Evolutionary conservation across 2,888 invertebrate species (phyloP).

Genomic region (Heliconius cydno): DNA sequence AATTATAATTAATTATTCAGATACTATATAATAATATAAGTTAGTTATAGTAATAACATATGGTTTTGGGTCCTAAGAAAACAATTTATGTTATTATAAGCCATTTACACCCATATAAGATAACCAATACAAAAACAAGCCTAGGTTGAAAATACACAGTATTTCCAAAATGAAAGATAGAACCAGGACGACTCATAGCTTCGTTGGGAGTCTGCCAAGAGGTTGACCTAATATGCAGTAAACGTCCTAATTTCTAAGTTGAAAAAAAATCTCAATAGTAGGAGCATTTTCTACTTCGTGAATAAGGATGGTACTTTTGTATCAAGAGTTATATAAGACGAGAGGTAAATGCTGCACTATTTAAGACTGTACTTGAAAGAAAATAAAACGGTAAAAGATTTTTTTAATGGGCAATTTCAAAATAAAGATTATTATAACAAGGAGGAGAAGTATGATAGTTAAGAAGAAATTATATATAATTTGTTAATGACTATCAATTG

Average conservation of each 20-base stretch:
- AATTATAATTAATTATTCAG: neutral
- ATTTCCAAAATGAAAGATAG: constrained; percentile 44
- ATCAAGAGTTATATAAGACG: neutral
- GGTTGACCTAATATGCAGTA: constrained; percentile 51
- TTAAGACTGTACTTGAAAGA: neutral
- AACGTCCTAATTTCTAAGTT: constrained; percentile 45
- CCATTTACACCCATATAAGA: constrained; percentile 34
- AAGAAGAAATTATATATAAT: no score
- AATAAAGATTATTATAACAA: no score
- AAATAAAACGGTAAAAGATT: neutral
- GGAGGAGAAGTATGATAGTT: no score
- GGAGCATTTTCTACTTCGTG: constrained; percentile 8
- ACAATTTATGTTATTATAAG: constrained; percentile 29
- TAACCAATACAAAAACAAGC: constrained; percentile 38
- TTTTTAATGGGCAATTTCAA: no score
- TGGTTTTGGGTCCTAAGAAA: constrained; percentile 36
- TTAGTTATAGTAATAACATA: constrained; percentile 2
- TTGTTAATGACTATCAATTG: no score
- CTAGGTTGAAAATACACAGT: constrained; percentile 31
- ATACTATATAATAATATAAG: neutral
- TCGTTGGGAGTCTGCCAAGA: constrained; percentile 49
- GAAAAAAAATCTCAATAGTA: constrained; percentile 39
- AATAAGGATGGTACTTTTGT: constrained; percentile 19
- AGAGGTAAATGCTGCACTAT: neutral
- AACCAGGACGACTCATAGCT: constrained; percentile 46